Percentiles rank a stretch among this genome's conserved stretches.
Evolutionary conservation across 2,888 invertebrate genomes (phyloP).

Genomic region (Leptothorax acervorum): DNA sequence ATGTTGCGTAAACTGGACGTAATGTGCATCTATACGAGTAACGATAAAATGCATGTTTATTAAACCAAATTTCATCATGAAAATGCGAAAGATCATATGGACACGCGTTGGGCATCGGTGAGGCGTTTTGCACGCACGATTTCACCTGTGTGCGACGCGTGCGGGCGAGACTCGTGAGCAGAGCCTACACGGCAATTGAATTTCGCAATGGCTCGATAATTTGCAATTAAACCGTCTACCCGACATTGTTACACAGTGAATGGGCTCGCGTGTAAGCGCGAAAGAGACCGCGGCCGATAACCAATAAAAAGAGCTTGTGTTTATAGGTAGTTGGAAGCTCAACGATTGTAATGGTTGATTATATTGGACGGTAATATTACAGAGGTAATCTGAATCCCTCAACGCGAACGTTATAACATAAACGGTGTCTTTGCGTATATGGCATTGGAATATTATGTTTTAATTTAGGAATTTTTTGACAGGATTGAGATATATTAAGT

Average conservation of each 20-base stretch:
- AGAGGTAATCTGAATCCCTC: slow-evolving; percentile 22
- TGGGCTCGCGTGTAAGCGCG: slow-evolving; percentile 47
- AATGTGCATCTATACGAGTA: slow-evolving; percentile 4
- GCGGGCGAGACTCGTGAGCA: slow-evolving; percentile 54
- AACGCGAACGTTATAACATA: background rate
- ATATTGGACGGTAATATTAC: slow-evolving; percentile 49
- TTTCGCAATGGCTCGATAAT: slow-evolving; percentile 67
- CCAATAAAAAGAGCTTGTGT: slow-evolving; percentile 51
- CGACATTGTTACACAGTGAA: slow-evolving; percentile 62
- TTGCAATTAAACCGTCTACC: slow-evolving; percentile 66
- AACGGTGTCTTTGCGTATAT: background rate
- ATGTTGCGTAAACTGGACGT: slow-evolving; percentile 1
- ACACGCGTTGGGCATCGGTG: slow-evolving; percentile 13
- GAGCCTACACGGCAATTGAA: slow-evolving; percentile 61
- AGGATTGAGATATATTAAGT: background rate
- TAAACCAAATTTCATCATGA: slow-evolving; percentile 44
- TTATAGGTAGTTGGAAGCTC: slow-evolving; percentile 6
- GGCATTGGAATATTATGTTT: background rate
- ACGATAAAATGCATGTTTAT: slow-evolving; percentile 41
- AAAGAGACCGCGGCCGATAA: slow-evolving; percentile 41
- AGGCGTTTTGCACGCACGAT: slow-evolving; percentile 49
- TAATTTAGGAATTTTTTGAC: slow-evolving; percentile 15
- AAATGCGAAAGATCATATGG: slow-evolving; percentile 33
- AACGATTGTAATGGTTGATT: slow-evolving; percentile 46
- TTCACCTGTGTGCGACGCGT: slow-evolving; percentile 48